Evolutionary conservation across 1,140 invertebrate genomes (phyloP), one percentile per base, ranked within the genome.

Genomic region (Megalonaias nervosa): DNA sequence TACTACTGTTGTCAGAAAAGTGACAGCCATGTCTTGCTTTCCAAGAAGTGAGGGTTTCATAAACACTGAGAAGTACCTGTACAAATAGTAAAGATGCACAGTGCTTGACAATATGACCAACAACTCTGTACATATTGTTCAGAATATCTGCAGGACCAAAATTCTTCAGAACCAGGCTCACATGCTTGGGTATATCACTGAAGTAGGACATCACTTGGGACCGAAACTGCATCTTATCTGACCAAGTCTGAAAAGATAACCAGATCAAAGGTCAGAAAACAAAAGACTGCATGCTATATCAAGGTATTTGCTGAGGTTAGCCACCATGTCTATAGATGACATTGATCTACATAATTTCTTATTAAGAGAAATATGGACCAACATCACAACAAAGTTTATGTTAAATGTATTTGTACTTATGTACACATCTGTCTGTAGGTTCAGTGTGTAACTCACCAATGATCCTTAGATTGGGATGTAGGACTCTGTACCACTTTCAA

Each of bases 31-130:
- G 23, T n/a, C 14, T n/a, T 62, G 19, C 11, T 62, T 19, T n/a
- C 19, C 60, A 21, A 60, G 31, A 31, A n/a, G 38, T 4, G 4
- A 9, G 38, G 38, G 38, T 48, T 48, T 48, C 38, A 48, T 11
- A 71, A 48, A 71, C 16, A 19, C 56, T 61, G 15, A 17, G 23
- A 23, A 67, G 59, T 73, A 86, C 85, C 80, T 86, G 77, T 14
- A 85, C 70, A 79, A 80, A 86, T 38, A 86, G 68, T 12, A 84
- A 64, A 21, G 80, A 78, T 48, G 82, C 74, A 79, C 85, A 86
- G 71, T 84, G 73, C 59, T 85, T 85, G 6, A 84, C 67, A 16
- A 86, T 72, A 31, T 81, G 79, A 2, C 85, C 85, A 19, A 81
- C 67, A 1, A 81, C 74, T 60, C 71, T 71, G 71, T 83, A 86